Base-by-base conservation (phyloP, 2,797 vertebrate genomes). In the Lycodopsis pacificus region DNA sequence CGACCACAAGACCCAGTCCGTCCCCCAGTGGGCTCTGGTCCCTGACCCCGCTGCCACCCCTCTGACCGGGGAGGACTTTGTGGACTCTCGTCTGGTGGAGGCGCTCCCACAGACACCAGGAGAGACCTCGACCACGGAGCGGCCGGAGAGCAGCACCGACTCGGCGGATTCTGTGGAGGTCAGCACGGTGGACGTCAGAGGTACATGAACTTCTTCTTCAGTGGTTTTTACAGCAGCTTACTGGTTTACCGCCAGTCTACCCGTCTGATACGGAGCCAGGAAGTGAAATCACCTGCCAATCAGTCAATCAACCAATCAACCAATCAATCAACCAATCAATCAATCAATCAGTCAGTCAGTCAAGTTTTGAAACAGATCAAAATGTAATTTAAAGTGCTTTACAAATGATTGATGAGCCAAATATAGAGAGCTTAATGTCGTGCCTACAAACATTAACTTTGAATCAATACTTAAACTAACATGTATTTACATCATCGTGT, bases 131-230 rank as follows among this genome's bases (percentile, higher is more conserved):
- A 20, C 72, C 59, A 92, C 90, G 4, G 74, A 77, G 61, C 36
- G 77, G 38, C 83, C 90, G 4, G 67, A 88, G 54, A 68, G 66
- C 13, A 48, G 66, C 69, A 64, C 77, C 0, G 80, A 80, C 61
- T 25, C 65, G 30, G 64, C 48, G 11, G 46, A 57, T 27, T 66
- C 80, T 38, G 66, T 91, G 27, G 89, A 89, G 65, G 86, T 76
- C 72, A 81, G 70, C 65, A 71, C 84, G 0, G 80, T 84, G 32
- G 71, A 92, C 15, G 20, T 92, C 38, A 73, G 70, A 91, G 94
- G 95, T 95, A 93, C 14, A 1, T 19, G 11, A 49, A 5, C 15
- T 58, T 59, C 6, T 3, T 27, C 36, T 27, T 6, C 42, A 25
- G 25, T 19, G 30, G 7, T 34, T 13, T 25, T 65, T 32, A 30